Evolutionary conservation across 2,888 invertebrate genomes (phyloP), one percentile per base, ranked within the genome.

Genomic region (Notodonta dromedarius): DNA sequence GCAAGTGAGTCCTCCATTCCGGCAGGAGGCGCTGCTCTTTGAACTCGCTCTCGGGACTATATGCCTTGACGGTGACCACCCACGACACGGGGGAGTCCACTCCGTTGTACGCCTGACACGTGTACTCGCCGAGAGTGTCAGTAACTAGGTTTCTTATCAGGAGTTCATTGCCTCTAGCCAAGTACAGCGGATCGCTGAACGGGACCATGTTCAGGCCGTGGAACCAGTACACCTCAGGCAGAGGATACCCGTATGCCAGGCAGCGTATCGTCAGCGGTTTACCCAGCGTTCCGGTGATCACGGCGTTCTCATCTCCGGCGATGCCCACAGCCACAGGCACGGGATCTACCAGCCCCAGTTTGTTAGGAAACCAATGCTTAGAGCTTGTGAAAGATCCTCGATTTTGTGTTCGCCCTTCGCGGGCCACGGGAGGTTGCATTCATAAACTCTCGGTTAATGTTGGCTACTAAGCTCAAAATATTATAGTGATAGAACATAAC

Each of bases 61-160:
- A 89, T 0, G 97, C 96, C 78, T 95, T 95, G 13, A 98, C 94
- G 0, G 95, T 94, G 8, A 97, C 95, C 13, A 96, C 94, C 95
- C 97, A 96, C 56, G 97, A 96, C 0, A 96, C 96, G 6, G 98
- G 96, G 72, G 95, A 95, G 12, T 96, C 96, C 9, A 95, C 84
- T 3, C 97, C 97, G 82, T 98, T 98, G 88, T 96, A 98, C 5
- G 97, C 98, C 80, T 97, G 96, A 82, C 99, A 99, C 7, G 96
- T 96, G 90, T 99, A 99, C 57, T 96, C 94, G 5, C 98, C 98
- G 59, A 98, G 94, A 77, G 96, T 96, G 7, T 95, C 94, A 24
- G 96, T 78, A 46, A 95, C 94, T 13, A 98, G 95, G 1, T 95
- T 91, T 59, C 95, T 94, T 78, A 99, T 97, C 64, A 95, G 94